Percentiles rank a stretch among this genome's conserved stretches.
Conservation (phyloP, 2,797 vertebrate species). For the Coregonus sp. region DNA sequence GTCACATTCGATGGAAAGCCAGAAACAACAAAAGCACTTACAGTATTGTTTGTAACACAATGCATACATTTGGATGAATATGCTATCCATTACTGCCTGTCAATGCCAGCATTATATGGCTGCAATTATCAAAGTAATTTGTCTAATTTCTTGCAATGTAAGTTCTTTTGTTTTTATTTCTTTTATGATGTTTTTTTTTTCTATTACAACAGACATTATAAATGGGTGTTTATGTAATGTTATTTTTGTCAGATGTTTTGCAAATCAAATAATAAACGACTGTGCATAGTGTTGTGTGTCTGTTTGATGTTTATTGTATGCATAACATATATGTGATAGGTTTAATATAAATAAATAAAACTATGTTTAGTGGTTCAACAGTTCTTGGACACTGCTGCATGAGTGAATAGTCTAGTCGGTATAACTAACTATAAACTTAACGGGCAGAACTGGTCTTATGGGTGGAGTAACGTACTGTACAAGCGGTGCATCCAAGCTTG, state of each 20-base stretch:
- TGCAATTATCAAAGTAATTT: constrained; percentile 60
- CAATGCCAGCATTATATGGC: constrained; percentile 64
- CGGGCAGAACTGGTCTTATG: no score
- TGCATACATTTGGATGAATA: constrained; percentile 61
- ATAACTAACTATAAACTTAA: not conserved
- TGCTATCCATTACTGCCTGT: constrained; percentile 66
- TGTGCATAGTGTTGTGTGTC: constrained; percentile 68
- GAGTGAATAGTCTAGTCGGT: not conserved
- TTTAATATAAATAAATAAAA: no score
- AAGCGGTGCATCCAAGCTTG: no score
- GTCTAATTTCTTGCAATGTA: constrained; percentile 70
- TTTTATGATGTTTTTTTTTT: constrained; percentile 63
- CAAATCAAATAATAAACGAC: constrained; percentile 78
- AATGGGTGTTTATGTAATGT: constrained; percentile 75
- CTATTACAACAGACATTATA: constrained; percentile 63
- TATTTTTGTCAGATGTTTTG: constrained; percentile 73
- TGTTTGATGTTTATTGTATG: constrained; percentile 18
- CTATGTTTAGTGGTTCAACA: no score
- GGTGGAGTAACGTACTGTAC: no score
- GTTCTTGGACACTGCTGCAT: no score
- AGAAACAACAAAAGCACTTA: constrained; percentile 73
- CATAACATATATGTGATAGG: not conserved
- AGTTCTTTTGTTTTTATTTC: constrained; percentile 53
- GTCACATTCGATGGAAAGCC: constrained; percentile 60
- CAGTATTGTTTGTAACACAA: constrained; percentile 62